These are phyloP conservation scores for Drosophila ananassae DNA, from an alignment of 1,140 invertebrate genomes.

Conservation along the genomic window DNA sequence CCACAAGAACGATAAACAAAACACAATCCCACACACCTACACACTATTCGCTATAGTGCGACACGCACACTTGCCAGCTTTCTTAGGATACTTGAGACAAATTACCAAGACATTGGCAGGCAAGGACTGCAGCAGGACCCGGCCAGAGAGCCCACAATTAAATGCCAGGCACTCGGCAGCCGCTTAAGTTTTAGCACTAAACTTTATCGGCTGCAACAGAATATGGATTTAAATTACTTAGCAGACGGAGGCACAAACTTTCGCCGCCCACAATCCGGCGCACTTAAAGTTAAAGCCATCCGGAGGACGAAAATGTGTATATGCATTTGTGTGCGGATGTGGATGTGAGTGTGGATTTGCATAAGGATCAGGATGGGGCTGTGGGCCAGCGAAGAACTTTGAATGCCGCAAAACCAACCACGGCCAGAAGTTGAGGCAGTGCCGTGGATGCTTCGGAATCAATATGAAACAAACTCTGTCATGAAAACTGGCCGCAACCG, in stretches of 20 bases:
- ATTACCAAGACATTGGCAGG: slow-evolving; percentile 59
- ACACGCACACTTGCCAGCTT: slow-evolving; percentile 20
- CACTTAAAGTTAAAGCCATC: slow-evolving; percentile 36
- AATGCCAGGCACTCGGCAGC: slow-evolving; percentile 52
- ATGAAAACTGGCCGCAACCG: slow-evolving; percentile 35
- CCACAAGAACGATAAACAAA: slow-evolving; percentile 68
- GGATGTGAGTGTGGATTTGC: not conserved
- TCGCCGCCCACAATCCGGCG: slow-evolving; percentile 15
- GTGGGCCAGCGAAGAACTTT: slow-evolving; percentile 41
- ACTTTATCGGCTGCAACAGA: slow-evolving; percentile 60
- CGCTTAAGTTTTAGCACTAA: slow-evolving; percentile 74
- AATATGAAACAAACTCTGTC: slow-evolving; percentile 60
- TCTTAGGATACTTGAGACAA: slow-evolving; percentile 69
- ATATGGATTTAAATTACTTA: slow-evolving; percentile 74
- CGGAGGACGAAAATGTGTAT: not conserved
- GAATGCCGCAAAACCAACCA: slow-evolving; percentile 57
- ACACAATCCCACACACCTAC: slow-evolving; percentile 13
- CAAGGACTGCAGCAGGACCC: slow-evolving; percentile 36
- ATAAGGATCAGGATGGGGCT: not conserved
- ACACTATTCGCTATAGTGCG: not conserved
- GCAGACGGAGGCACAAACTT: slow-evolving; percentile 35
- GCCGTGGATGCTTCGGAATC: slow-evolving; percentile 47
- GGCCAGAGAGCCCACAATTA: slow-evolving; percentile 64
- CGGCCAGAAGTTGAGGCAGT: slow-evolving; percentile 59
- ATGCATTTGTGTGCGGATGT: not conserved